phyloP scores from a whole-genome alignment of 1,140 invertebrate species.

The Philaenus spumarius region DNA sequence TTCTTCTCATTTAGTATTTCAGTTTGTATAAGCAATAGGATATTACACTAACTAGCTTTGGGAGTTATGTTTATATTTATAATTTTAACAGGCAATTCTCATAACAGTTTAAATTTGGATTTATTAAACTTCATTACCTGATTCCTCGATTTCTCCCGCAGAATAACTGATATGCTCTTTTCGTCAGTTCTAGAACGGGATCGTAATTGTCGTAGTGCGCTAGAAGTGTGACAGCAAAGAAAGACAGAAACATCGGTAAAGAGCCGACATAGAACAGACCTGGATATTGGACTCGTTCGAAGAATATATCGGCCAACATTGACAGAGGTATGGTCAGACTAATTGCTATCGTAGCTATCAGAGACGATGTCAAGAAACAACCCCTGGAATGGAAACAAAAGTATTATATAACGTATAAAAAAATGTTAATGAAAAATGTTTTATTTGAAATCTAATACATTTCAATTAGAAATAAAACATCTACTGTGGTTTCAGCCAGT shows the following conservation, averaged over 20 bases:
- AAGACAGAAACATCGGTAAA: slow-evolving; percentile 69
- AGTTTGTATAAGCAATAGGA: background rate
- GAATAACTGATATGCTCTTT: slow-evolving; percentile 7
- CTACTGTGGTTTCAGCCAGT: too few relatives aligned
- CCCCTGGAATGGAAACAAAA: too few relatives aligned
- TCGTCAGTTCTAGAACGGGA: slow-evolving; percentile 41
- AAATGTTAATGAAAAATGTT: too few relatives aligned
- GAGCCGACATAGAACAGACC: slow-evolving; percentile 72
- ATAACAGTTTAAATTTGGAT: too few relatives aligned
- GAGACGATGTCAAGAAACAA: slow-evolving; percentile 80
- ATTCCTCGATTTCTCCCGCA: slow-evolving; percentile 11
- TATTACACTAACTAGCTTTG: too few relatives aligned
- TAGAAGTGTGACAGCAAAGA: slow-evolving; percentile 65
- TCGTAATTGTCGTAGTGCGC: slow-evolving; percentile 82
- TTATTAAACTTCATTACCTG: background rate
- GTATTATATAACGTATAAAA: too few relatives aligned
- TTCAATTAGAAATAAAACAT: too few relatives aligned
- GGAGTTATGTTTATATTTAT: too few relatives aligned
- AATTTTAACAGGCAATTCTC: too few relatives aligned
- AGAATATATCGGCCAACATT: slow-evolving; percentile 70
- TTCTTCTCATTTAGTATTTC: too few relatives aligned
- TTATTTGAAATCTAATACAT: too few relatives aligned
- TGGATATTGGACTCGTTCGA: slow-evolving; percentile 67
- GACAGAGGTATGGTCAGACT: slow-evolving; percentile 80
- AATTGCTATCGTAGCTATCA: slow-evolving; percentile 75